Conservation (phyloP, 2,888 invertebrate genomes). For the Nowickia ferox region DNA sequence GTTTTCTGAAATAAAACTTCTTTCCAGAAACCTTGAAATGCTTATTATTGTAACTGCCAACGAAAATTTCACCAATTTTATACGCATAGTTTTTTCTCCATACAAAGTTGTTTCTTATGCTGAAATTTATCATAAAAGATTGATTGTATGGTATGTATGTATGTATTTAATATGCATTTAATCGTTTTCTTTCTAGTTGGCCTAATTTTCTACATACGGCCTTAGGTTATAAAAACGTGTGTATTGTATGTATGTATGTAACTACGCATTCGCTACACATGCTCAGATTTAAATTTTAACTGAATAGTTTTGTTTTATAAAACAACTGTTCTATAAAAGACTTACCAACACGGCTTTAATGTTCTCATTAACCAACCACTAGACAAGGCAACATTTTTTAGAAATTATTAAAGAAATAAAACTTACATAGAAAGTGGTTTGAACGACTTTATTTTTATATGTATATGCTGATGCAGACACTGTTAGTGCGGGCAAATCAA, state of each 20-base stretch:
- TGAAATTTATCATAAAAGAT: conserved; percentile 10
- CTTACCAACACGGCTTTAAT: conserved; percentile 2
- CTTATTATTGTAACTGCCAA: background rate
- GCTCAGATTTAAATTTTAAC: conserved; percentile 12
- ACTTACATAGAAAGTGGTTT: conserved; percentile 24
- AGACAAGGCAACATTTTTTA: background rate
- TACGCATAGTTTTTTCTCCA: background rate
- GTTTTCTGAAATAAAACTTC: conserved; percentile 1
- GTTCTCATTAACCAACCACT: conserved; percentile 36
- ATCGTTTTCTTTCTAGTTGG: conserved; percentile 65
- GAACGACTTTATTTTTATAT: background rate
- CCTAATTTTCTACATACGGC: conserved; percentile 55
- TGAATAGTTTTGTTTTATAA: background rate
- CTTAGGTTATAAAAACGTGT: conserved; percentile 1
- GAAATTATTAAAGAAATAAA: conserved; percentile 1
- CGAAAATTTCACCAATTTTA: background rate
- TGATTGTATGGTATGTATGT: conserved; percentile 5
- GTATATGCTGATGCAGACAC: background rate
- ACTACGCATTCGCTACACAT: background rate
- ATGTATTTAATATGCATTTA: conserved; percentile 48
- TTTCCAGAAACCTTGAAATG: conserved; percentile 8
- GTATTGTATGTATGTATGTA: background rate
- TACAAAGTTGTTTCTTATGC: conserved; percentile 4
- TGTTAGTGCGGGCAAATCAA: no score
- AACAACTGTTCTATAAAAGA: conserved; percentile 5